Evolutionary conservation across 2,888 invertebrate species (phyloP).

Genomic region (Melanostoma mellinum): DNA sequence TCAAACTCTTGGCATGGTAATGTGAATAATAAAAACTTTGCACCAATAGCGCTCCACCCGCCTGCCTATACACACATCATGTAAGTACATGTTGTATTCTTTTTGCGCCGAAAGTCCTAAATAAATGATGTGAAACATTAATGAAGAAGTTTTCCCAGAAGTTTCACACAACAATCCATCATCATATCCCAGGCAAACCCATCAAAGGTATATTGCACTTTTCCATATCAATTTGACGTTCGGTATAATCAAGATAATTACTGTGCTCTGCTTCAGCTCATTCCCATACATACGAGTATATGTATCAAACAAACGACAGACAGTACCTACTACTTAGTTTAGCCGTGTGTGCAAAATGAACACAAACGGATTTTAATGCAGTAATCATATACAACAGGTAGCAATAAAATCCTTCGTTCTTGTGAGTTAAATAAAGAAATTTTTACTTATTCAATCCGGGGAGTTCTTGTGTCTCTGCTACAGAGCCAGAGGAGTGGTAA

Average conservation of each 20-base stretch:
- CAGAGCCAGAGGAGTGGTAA: conserved; percentile 35
- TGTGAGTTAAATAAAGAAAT: conserved; percentile 52
- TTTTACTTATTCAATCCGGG: conserved; percentile 60
- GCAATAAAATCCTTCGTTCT: conserved; percentile 59
- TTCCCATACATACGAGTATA: conserved; percentile 23
- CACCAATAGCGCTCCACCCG: no score
- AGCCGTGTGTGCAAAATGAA: conserved; percentile 52
- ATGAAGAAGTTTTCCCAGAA: conserved; percentile 13
- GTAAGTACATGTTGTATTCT: neutral
- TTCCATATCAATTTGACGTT: conserved; percentile 49
- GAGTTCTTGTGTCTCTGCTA: conserved; percentile 24
- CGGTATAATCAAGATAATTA: conserved; percentile 67
- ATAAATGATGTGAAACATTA: conserved; percentile 19
- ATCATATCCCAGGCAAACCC: conserved; percentile 12
- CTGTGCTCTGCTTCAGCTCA: conserved; percentile 46
- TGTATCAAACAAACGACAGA: conserved; percentile 25
- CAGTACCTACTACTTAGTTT: conserved; percentile 43
- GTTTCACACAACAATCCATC: conserved; percentile 22
- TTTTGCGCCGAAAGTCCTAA: neutral
- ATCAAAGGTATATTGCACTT: conserved; percentile 48
- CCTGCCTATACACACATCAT: no score
- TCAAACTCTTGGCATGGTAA: no score
- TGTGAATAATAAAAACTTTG: no score
- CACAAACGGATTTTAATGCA: conserved; percentile 66
- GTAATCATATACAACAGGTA: conserved; percentile 70